phyloP scores from a whole-genome alignment of 1,140 invertebrate genomes.

The Reticulitermes speratus region DNA sequence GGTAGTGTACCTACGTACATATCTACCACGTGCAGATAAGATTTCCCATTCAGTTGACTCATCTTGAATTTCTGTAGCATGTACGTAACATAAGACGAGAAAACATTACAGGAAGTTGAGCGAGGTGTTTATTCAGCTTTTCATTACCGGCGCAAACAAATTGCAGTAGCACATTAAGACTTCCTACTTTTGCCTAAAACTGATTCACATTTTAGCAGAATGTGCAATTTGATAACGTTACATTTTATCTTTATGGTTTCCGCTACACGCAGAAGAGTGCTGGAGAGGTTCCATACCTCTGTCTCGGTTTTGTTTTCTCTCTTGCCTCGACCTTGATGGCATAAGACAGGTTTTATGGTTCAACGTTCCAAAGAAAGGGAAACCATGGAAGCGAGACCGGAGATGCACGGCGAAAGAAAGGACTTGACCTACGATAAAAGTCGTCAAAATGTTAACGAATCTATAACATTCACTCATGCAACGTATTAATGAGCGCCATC shows the following conservation, averaged over 20 bases:
- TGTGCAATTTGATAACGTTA: neutral
- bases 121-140: slow-evolving; percentile 4
- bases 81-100: neutral
- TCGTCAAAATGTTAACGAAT: slow-evolving; percentile 32
- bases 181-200: too few species aligned
- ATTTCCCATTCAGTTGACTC: neutral
- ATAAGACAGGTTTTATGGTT: slow-evolving; percentile 34
- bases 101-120: neutral
- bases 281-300: neutral
- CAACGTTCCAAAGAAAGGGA: slow-evolving; percentile 35
- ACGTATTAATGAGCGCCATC: too few species aligned
- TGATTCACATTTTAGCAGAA: neutral
- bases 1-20: neutral
- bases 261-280: neutral
- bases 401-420: neutral
- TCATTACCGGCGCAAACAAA: neutral
- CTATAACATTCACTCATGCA: neutral
- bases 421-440: slow-evolving; percentile 21
- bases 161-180: neutral
- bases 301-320: slow-evolving; percentile 29
- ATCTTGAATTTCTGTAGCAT: neutral
- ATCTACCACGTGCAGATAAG: neutral
- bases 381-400: neutral
- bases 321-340: slow-evolving; percentile 33
- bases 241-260: neutral